phyloP scores from a whole-genome alignment of 2,797 vertebrate species.

The Enoplosus armatus region DNA sequence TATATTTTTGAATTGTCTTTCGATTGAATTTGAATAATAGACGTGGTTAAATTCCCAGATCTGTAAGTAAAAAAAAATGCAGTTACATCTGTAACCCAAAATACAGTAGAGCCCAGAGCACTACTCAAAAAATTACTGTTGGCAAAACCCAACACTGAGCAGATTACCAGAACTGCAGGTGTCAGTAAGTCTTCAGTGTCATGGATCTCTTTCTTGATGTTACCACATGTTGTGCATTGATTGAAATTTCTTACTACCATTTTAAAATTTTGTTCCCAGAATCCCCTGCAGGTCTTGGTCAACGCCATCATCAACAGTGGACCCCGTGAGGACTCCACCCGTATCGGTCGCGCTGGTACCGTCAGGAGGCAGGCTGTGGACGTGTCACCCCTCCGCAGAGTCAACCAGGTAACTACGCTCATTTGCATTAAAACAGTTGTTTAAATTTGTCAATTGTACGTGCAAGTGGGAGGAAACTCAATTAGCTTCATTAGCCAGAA shows the following conservation, averaged over 20 bases:
- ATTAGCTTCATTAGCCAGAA: no score
- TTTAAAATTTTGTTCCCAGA: slow-evolving; percentile 77
- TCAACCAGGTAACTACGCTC: slow-evolving; percentile 90
- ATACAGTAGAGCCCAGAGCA: background rate
- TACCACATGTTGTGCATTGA: background rate
- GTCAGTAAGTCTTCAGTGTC: background rate
- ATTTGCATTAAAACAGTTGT: background rate
- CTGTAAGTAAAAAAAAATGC: background rate
- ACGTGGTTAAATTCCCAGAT: background rate
- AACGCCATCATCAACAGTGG: slow-evolving; percentile 98
- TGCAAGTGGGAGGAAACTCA: no score
- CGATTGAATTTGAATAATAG: background rate
- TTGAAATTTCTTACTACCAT: background rate
- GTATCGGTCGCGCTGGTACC: slow-evolving; percentile 94
- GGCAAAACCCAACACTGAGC: background rate
- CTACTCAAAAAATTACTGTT: background rate
- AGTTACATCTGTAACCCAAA: no score
- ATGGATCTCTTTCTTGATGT: background rate
- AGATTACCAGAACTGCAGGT: background rate
- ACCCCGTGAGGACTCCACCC: slow-evolving; percentile 95
- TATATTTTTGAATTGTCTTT: background rate
- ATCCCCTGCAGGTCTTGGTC: slow-evolving; percentile 94
- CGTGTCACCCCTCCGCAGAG: slow-evolving; percentile 92
- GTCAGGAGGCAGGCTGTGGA: slow-evolving; percentile 96
- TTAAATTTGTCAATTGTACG: no score